Percentiles rank a stretch among this genome's conserved stretches.
Conservation (phyloP, 1,140 invertebrate genomes). For the Drosophila trapezifrons region DNA sequence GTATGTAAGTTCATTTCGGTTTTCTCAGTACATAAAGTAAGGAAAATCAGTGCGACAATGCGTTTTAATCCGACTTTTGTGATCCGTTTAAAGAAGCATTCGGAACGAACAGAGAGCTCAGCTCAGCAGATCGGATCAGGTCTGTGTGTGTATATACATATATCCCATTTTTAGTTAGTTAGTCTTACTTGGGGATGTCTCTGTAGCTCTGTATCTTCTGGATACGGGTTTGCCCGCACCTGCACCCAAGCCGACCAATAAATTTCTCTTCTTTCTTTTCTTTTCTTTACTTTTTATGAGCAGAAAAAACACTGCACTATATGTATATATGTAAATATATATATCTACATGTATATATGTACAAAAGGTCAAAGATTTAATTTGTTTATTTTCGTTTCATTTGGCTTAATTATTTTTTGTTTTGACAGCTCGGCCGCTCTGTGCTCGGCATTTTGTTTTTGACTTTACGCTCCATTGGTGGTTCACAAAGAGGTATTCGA, state of each 20-base stretch:
- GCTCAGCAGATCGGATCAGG: slow-evolving; percentile 27
- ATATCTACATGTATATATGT: not conserved
- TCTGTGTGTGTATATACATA: slow-evolving; percentile 17
- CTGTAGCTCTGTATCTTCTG: slow-evolving; percentile 31
- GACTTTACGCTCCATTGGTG: slow-evolving; percentile 53
- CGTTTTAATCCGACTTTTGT: slow-evolving; percentile 81
- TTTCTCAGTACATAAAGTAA: slow-evolving; percentile 61
- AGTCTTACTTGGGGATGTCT: slow-evolving; percentile 51
- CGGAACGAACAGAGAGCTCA: slow-evolving; percentile 33
- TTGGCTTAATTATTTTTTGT: slow-evolving; percentile 49
- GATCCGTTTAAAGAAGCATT: slow-evolving; percentile 70
- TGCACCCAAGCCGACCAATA: slow-evolving; percentile 35
- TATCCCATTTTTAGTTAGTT: slow-evolving; percentile 58
- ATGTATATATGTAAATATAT: too few species aligned
- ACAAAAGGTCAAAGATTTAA: slow-evolving; percentile 32
- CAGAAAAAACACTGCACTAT: slow-evolving; percentile 4
- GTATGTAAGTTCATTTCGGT: slow-evolving; percentile 57
- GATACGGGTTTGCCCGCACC: slow-evolving; percentile 37
- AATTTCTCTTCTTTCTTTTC: not conserved
- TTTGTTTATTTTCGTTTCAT: slow-evolving; percentile 33
- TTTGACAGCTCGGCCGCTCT: slow-evolving; percentile 39
- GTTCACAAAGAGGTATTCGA: slow-evolving; percentile 30
- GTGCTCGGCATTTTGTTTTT: slow-evolving; percentile 27
- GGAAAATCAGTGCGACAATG: slow-evolving; percentile 76
- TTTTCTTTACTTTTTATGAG: too few species aligned